Percentiles rank a stretch among this genome's conserved stretches.
These are phyloP conservation scores for Chrysolina americana DNA, from an alignment of 2,888 invertebrate species.

Conservation along the genomic window DNA sequence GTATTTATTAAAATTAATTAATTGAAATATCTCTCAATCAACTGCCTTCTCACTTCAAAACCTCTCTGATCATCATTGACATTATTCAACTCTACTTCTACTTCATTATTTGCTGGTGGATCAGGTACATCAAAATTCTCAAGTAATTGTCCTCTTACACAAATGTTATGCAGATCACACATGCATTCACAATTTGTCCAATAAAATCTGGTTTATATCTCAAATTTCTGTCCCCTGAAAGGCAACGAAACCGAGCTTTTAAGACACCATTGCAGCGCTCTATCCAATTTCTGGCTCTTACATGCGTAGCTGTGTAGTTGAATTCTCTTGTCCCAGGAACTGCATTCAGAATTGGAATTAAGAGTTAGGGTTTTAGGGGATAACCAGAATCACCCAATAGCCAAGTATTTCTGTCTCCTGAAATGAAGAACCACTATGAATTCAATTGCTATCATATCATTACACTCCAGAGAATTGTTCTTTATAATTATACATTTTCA, in stretches of 20 bases:
- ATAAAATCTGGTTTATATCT: slow-evolving; percentile 7
- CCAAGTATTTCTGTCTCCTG: no score
- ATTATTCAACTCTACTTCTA: slow-evolving; percentile 20
- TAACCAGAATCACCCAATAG: slow-evolving; percentile 7
- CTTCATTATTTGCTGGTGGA: slow-evolving; percentile 17
- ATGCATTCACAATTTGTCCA: slow-evolving; percentile 19
- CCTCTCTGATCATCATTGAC: slow-evolving; percentile 22
- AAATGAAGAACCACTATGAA: neutral
- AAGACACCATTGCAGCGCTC: slow-evolving; percentile 24
- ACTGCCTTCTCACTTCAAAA: neutral
- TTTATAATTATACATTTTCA: slow-evolving; percentile 13
- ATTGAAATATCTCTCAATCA: neutral
- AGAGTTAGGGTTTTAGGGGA: slow-evolving; percentile 38
- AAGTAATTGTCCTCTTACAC: slow-evolving; percentile 17
- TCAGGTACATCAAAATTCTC: neutral
- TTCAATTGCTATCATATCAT: no score
- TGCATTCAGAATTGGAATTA: slow-evolving; percentile 43
- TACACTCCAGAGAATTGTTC: neutral
- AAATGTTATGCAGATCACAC: slow-evolving; percentile 23
- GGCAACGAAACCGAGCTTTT: slow-evolving; percentile 17
- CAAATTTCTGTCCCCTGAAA: neutral
- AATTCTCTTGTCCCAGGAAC: no score
- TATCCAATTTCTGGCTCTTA: slow-evolving; percentile 14
- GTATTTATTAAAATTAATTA: no score
- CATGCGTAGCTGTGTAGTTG: slow-evolving; percentile 5